These are phyloP conservation scores for Poecilia picta DNA, from an alignment of 2,797 vertebrate genomes.

Conservation along the genomic window DNA sequence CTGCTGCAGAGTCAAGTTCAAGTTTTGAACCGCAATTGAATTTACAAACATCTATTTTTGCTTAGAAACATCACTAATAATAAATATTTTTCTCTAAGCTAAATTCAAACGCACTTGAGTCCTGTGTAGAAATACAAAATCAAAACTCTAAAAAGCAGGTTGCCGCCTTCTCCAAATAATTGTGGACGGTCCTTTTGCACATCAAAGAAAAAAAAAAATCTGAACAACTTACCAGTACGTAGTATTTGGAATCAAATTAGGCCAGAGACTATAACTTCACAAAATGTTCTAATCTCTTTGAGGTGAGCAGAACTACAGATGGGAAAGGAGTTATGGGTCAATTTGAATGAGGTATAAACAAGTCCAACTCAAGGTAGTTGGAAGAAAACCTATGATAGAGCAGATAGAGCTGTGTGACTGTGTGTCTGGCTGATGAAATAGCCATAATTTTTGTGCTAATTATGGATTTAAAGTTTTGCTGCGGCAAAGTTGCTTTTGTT, in stretches of 20 bases:
- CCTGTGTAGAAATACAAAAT: background rate
- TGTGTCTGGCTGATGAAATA: slow-evolving; percentile 6
- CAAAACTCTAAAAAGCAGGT: slow-evolving; percentile 57
- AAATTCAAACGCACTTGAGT: slow-evolving; percentile 32
- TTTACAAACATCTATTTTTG: slow-evolving; percentile 49
- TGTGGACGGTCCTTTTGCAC: background rate
- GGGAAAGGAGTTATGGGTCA: slow-evolving; percentile 14
- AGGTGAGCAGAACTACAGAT: slow-evolving; percentile 17
- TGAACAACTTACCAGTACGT: slow-evolving; percentile 25
- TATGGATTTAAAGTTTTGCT: background rate
- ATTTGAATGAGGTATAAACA: slow-evolving; percentile 30
- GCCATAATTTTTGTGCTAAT: background rate
- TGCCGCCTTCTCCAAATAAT: slow-evolving; percentile 20
- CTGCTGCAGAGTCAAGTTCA: slow-evolving; percentile 36
- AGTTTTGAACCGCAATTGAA: slow-evolving; percentile 47
- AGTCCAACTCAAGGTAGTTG: slow-evolving; percentile 32
- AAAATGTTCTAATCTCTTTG: slow-evolving; percentile 18
- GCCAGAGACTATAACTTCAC: slow-evolving; percentile 20
- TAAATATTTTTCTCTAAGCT: slow-evolving; percentile 33
- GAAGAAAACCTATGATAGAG: slow-evolving; percentile 40
- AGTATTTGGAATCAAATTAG: slow-evolving; percentile 14
- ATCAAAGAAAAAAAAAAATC: slow-evolving; percentile 4
- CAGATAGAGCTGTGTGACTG: slow-evolving; percentile 11
- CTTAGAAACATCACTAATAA: slow-evolving; percentile 48
- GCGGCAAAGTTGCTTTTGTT: background rate